These are phyloP conservation scores for Carettochelys insculpta DNA, from an alignment of 2,113 vertebrate genomes.

Conservation along the genomic window DNA sequence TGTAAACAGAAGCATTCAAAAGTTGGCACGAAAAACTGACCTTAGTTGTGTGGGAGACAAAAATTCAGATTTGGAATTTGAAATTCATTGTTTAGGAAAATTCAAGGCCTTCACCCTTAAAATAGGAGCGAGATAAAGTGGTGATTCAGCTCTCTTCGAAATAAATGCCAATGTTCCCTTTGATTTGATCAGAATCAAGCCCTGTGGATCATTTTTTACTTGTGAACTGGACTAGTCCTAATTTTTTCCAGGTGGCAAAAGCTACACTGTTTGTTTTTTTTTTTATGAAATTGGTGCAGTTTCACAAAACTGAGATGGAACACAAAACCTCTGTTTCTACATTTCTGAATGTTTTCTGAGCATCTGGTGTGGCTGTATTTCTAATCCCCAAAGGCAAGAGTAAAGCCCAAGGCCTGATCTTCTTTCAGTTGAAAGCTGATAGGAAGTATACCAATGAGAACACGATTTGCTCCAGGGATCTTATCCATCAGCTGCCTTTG, in stretches of 20 bases:
- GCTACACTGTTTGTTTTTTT: background rate
- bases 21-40: background rate
- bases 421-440: background rate
- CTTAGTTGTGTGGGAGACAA: conserved; percentile 16
- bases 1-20: background rate
- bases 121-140: background rate
- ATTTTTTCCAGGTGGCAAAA: conserved; percentile 20
- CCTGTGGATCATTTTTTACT: conserved; percentile 52
- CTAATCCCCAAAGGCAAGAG: conserved; percentile 46
- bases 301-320: conserved; percentile 39
- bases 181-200: conserved; percentile 54
- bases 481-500: background rate
- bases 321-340: conserved; percentile 22
- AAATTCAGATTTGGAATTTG: background rate
- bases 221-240: conserved; percentile 31
- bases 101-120: background rate
- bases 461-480: background rate
- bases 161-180: conserved; percentile 39
- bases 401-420: background rate
- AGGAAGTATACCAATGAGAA: background rate
- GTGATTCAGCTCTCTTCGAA: conserved; percentile 51
- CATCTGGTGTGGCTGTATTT: conserved; percentile 64
- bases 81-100: background rate
- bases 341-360: conserved; percentile 21
- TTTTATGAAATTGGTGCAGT: conserved; percentile 27